A percentile compares a stretch with the other conserved stretches of the same genome.
phyloP scores from a whole-genome alignment of 2,797 vertebrate genomes.

The Toxotes lorentzi region DNA sequence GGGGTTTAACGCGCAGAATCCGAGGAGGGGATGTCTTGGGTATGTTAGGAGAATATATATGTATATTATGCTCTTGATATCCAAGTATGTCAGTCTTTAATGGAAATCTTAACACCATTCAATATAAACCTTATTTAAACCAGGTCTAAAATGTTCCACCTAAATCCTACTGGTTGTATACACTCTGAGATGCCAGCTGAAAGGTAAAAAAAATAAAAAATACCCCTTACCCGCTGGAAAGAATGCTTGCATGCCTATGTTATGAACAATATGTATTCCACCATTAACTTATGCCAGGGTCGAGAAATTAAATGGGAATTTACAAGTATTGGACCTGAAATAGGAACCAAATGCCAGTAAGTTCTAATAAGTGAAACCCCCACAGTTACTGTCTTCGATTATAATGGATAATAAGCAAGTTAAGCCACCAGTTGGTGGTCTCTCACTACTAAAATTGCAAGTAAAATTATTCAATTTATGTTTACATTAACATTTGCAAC shows the following conservation, averaged over 20 bases:
- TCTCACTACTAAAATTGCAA: too few relatives aligned
- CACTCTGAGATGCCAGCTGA: constrained; percentile 36
- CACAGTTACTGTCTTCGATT: constrained; percentile 29
- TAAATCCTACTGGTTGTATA: too few relatives aligned
- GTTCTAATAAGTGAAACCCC: constrained; percentile 15
- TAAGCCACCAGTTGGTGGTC: constrained; percentile 23
- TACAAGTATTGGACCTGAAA: constrained; percentile 54
- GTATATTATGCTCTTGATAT: constrained; percentile 40
- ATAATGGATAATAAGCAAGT: constrained; percentile 27
- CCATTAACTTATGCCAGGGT: constrained; percentile 51
- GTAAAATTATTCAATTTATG: too few relatives aligned
- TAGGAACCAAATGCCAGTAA: constrained; percentile 67
- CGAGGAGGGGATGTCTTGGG: neutral
- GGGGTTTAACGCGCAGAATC: constrained; percentile 48
- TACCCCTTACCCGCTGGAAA: constrained; percentile 8
- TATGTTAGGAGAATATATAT: rapidly evolving
- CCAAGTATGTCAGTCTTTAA: neutral
- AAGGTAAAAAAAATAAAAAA: constrained; percentile 26
- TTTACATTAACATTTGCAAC: too few relatives aligned
- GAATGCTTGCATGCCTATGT: constrained; percentile 52
- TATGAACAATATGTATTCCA: neutral
- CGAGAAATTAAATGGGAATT: too few relatives aligned
- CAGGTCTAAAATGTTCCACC: constrained; percentile 32
- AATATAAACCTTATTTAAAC: too few relatives aligned
- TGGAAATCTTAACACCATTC: too few relatives aligned